A percentile compares a stretch with the other conserved stretches of the same genome.
phyloP scores from a whole-genome alignment of 2,113 vertebrate genomes.

The Acrocephalus arundinaceus region DNA sequence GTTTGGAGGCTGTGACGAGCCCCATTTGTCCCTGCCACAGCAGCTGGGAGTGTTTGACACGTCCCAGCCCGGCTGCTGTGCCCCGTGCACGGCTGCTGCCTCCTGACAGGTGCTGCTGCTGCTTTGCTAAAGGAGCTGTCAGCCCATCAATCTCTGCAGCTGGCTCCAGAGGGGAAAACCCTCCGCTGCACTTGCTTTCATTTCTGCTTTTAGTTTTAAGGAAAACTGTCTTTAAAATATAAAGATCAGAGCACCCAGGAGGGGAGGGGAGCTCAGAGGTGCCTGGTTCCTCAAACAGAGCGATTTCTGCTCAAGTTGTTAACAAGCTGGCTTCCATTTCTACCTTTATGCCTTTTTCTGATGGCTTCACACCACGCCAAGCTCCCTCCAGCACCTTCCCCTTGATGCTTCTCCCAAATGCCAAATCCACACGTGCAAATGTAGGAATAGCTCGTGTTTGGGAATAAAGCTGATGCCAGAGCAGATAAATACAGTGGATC shows the following conservation, averaged over 20 bases:
- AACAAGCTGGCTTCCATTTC: background rate
- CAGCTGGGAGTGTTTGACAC: slow-evolving; percentile 56
- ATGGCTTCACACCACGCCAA: background rate
- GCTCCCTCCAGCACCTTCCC: background rate
- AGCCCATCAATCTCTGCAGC: slow-evolving; percentile 45
- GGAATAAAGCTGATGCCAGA: background rate
- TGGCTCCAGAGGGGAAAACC: background rate
- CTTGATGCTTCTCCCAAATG: background rate
- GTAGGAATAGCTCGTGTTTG: background rate
- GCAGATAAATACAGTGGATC: background rate
- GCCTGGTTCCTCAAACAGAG: background rate
- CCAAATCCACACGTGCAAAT: background rate
- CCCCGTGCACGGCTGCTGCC: background rate
- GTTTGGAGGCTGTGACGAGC: slow-evolving; percentile 72
- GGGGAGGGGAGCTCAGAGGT: background rate
- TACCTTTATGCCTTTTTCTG: background rate
- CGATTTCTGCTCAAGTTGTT: background rate
- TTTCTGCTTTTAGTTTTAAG: background rate
- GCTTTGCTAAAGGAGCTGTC: slow-evolving; percentile 56
- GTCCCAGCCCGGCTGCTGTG: slow-evolving; percentile 22
- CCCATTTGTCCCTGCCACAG: slow-evolving; percentile 75
- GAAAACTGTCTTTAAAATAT: background rate
- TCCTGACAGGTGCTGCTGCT: slow-evolving; percentile 36
- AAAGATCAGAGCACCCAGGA: background rate
- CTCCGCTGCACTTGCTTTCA: background rate